Evolutionary conservation across 30 jellyfish, hydroid and myxozoan species (phyloP), one percentile per base, ranked within the genome.

Genomic region (Hydra vulgaris): DNA sequence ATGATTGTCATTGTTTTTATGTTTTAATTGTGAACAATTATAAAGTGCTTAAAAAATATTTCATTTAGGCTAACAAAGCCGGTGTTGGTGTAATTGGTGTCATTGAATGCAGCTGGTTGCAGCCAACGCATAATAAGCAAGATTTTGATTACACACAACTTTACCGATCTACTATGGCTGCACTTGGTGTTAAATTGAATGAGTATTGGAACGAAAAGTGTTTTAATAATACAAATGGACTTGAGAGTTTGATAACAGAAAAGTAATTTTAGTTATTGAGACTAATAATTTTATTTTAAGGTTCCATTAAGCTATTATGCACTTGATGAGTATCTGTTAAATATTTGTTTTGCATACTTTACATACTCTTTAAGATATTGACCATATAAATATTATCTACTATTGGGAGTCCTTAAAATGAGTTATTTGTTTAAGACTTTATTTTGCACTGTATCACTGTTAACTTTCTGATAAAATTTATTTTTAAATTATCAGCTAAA

Each of bases 81-180:
- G 97, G 97, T 7, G 95, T 90, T 71, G 97, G 97, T 21, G 97
- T 90, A 52, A 90, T 90, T 72, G 97, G 97, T 70, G 97, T 90
- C 19, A 90, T 90, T 73, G 97, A 90, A 77, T 90, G 97, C 27
- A 88, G 82, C 78, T 90, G 73, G 83, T 77, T 90, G 74, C 97
- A 90, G 76, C 97, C 97, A 54, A 90, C 97, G 15, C 97, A 90
- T 84, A 90, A 90, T 88, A 90, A 90, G 69, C 97, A 90, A 71
- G 97, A 90, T 72, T 90, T 90, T 79, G 97, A 90, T 76, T 89
- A 90, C 73, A 82, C 97, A 53, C 87, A 85, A 53, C 86, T 89
- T 17, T 90, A 86, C 83, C 93, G 97, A 89, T 86, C 73, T 27
- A 81, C 75, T 20, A 90, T 90, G 97, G 89, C 92, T 17, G 92